phyloP scores from a whole-genome alignment of 35 echinoderm and acorn worm species.

The Lytechinus pictus region DNA sequence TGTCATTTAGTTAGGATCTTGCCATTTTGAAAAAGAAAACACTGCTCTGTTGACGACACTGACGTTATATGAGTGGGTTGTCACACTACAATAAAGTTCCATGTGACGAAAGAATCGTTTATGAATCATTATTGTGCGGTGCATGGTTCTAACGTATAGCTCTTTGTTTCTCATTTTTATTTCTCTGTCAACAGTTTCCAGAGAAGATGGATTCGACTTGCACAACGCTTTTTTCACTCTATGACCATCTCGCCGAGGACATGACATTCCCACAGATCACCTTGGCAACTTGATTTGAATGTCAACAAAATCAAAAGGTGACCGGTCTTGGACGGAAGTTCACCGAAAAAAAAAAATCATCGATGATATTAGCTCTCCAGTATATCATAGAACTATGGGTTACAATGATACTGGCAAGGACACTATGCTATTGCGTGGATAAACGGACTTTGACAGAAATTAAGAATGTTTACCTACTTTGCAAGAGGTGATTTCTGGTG shows the following conservation, averaged over 20 bases:
- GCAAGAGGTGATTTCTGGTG: not conserved
- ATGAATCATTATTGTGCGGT: not conserved
- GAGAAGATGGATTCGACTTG: conserved; percentile 23
- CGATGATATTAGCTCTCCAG: not conserved
- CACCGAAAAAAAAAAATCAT: not conserved
- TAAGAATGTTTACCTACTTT: no score
- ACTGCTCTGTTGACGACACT: not conserved
- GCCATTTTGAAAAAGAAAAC: not conserved
- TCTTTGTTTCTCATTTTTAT: not conserved
- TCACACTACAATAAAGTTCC: not conserved
- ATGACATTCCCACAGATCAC: conserved; percentile 23
- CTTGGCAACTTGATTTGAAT: conserved; percentile 29
- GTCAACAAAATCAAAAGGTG: not conserved
- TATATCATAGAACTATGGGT: not conserved
- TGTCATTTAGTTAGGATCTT: not conserved
- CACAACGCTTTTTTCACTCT: not conserved
- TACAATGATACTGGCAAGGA: not conserved
- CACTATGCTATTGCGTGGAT: not conserved
- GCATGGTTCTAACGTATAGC: not conserved
- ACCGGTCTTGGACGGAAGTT: not conserved
- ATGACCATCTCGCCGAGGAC: conserved; percentile 15
- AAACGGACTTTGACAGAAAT: not conserved
- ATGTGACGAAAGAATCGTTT: not conserved
- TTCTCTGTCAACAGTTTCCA: not conserved
- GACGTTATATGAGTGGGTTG: not conserved